These are phyloP conservation scores for Chrysina gloriosa DNA, from an alignment of 2,888 invertebrate genomes.

Conservation along the genomic window DNA sequence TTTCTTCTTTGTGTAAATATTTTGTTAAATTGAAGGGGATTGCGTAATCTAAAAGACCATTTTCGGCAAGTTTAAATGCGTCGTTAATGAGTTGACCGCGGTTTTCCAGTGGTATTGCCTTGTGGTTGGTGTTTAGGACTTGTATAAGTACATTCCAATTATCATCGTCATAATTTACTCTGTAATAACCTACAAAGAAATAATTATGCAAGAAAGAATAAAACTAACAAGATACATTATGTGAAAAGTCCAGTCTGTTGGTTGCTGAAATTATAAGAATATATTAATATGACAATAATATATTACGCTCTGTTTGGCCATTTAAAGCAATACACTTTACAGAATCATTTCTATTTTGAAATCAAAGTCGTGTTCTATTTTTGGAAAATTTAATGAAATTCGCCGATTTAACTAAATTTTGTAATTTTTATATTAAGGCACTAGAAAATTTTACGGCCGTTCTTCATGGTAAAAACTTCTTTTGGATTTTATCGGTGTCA, in stretches of 20 bases:
- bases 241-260: neutral
- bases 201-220: neutral
- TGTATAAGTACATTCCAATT: slow-evolving; percentile 70
- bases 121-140: slow-evolving; percentile 62
- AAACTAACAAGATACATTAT: neutral
- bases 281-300: no score
- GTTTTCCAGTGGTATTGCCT: slow-evolving; percentile 70
- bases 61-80: slow-evolving; percentile 74
- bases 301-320: no score
- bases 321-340: no score
- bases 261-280: no score
- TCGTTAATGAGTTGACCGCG: slow-evolving; percentile 81
- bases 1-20: slow-evolving; percentile 72
- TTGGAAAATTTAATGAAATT: no score
- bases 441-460: no score
- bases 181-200: slow-evolving; percentile 68
- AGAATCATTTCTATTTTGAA: no score
- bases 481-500: no score
- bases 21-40: slow-evolving; percentile 73
- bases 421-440: no score
- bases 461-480: no score
- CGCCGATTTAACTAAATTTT: no score
- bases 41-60: slow-evolving; percentile 69
- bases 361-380: no score
- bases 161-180: slow-evolving; percentile 72